Percentiles rank a stretch among this genome's conserved stretches.
These are phyloP conservation scores for Rosalia funebris DNA, from an alignment of 2,888 invertebrate species.

Conservation along the genomic window DNA sequence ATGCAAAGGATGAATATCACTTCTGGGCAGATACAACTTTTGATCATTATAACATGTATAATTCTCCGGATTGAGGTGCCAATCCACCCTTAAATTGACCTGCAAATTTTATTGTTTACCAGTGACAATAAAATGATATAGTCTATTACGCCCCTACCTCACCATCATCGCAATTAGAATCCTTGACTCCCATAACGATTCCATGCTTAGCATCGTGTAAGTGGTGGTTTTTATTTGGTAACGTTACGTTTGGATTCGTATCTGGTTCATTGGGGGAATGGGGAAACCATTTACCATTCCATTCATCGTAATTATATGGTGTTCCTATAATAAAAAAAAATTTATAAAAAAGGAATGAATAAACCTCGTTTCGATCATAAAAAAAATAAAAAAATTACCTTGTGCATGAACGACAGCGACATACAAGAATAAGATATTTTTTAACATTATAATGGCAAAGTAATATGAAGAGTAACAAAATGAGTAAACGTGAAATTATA, in stretches of 20 bases:
- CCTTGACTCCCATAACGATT: constrained; percentile 68
- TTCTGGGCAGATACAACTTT: constrained; percentile 64
- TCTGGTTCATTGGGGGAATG: constrained; percentile 50
- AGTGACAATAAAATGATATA: neutral
- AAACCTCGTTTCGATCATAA: neutral
- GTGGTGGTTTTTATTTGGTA: constrained; percentile 32
- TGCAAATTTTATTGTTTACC: constrained; percentile 50
- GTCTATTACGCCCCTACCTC: constrained; percentile 64
- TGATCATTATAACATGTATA: constrained; percentile 72
- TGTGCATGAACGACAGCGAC: constrained; percentile 40
- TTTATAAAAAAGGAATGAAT: too few relatives aligned
- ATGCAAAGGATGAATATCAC: constrained; percentile 63
- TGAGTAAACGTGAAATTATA: constrained; percentile 35
- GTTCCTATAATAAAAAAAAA: constrained; percentile 8
- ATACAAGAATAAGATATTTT: constrained; percentile 48
- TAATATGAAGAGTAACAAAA: constrained; percentile 35
- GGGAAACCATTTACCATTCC: constrained; percentile 63
- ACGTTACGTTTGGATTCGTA: constrained; percentile 43
- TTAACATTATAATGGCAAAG: constrained; percentile 45
- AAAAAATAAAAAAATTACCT: constrained; percentile 36
- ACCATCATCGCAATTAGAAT: constrained; percentile 73
- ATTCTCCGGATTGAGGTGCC: constrained; percentile 68
- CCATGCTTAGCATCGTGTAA: constrained; percentile 58
- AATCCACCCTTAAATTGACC: constrained; percentile 71
- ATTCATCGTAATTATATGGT: constrained; percentile 35